Conservation (phyloP, 2,888 invertebrate genomes). For the Acanthosepion esculentum region DNA sequence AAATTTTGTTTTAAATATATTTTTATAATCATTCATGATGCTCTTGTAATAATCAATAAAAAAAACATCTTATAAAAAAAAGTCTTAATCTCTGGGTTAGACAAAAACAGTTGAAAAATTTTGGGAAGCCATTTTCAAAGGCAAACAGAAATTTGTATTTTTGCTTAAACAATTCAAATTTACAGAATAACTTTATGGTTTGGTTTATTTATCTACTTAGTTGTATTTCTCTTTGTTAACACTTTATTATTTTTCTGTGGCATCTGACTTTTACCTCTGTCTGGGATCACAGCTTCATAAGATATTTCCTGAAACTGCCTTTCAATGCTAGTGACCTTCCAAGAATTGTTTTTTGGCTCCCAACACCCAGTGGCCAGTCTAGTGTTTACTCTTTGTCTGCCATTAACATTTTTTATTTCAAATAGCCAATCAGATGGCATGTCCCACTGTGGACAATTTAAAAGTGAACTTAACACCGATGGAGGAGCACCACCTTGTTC, state of each 20-base stretch:
- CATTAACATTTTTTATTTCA: not conserved
- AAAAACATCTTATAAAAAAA: too few relatives aligned
- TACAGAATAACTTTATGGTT: too few relatives aligned
- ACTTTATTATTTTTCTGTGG: not conserved
- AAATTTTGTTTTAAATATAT: too few relatives aligned
- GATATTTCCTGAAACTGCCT: not conserved
- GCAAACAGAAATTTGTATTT: too few relatives aligned
- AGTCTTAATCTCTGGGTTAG: too few relatives aligned
- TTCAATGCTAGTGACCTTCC: not conserved
- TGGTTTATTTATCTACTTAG: not conserved
- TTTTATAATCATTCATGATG: too few relatives aligned
- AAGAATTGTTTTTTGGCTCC: not conserved
- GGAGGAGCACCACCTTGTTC: not conserved
- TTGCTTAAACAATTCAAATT: too few relatives aligned
- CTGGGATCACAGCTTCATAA: not conserved
- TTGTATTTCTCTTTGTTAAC: not conserved
- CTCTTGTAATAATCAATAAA: too few relatives aligned
- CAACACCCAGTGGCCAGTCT: not conserved
- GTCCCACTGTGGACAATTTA: not conserved
- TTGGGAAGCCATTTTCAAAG: too few relatives aligned
- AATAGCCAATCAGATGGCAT: not conserved
- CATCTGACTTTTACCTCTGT: not conserved
- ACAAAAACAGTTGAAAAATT: too few relatives aligned
- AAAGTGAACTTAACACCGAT: not conserved
- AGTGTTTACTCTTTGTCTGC: not conserved